Evolutionary conservation across 1,140 invertebrate genomes (phyloP), one percentile per base, ranked within the genome.

Genomic region (Laupala kohalensis): DNA sequence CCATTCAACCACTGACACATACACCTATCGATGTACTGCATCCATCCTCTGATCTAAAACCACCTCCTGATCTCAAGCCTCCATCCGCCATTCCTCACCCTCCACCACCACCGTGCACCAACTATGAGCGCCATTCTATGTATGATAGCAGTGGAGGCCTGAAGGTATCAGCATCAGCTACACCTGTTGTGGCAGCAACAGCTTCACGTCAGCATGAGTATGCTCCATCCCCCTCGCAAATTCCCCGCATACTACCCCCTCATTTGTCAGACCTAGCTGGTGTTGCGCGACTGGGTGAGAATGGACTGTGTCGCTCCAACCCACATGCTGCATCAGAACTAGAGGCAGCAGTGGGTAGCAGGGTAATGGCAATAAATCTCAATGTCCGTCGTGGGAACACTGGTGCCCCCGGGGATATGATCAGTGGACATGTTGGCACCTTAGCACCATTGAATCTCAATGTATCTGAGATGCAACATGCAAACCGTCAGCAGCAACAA

Each of bases 391-490:
- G 69, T 2, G 28, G 27, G 19, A 70, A 70, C 62, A 63, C 19
- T 6, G 28, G 29, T 4, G 4, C 28, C 19, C 9, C 70, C 4
- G 70, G 63, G 15, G 53, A 30, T 0, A 64, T 71, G 53, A 27
- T 72, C 26, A 37, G 26, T 53, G 68, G 29, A 24, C 71, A 72
- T 66, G 3, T 72, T 12, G 63, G 25, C 23, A 19, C 65, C 13
- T 66, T 72, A 19, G 25, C 71, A 23, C 71, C 71, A 27, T 66
- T 72, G 9, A 72, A 72, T 63, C 29, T 72, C 26, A 72, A 72
- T 19, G 65, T 72, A 5, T 72, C 71, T 4, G 71, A 72, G 25
- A 67, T 72, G 12, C 71, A 72, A 15, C 30, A 64, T 19, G 29
- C 26, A 3, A 27, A 65, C 0, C 71, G 68, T 9, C 71, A 72